Conservation (phyloP, 2,113 vertebrate species). For the Phylloscopus whistleri region DNA sequence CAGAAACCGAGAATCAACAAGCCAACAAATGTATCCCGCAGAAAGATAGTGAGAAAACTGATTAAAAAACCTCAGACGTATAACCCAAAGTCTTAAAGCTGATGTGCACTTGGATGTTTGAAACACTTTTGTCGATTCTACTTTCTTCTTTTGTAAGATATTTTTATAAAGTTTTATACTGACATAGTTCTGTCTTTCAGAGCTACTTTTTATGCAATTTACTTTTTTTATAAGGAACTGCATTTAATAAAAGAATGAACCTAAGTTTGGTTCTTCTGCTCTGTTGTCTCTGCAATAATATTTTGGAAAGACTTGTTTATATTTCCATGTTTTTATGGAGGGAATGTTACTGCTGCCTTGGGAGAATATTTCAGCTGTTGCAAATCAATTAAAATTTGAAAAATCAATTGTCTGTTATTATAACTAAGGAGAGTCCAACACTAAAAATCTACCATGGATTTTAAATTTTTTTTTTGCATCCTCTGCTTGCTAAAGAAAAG, state of each 20-base stretch:
- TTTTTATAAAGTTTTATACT: conserved; percentile 7
- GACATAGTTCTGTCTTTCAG: conserved; percentile 16
- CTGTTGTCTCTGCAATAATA: neutral
- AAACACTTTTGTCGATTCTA: neutral
- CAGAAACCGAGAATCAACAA: neutral
- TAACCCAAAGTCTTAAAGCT: neutral
- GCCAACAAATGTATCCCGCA: neutral
- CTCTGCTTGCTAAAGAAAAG: neutral
- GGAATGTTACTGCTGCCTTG: neutral
- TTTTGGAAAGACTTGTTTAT: neutral
- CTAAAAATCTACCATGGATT: neutral
- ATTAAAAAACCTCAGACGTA: neutral
- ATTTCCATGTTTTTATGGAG: conserved; percentile 8
- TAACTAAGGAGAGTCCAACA: neutral
- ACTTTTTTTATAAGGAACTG: neutral
- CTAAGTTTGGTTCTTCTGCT: neutral
- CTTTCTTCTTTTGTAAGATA: conserved; percentile 3
- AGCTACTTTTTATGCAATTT: neutral
- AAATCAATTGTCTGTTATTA: neutral
- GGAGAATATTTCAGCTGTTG: neutral
- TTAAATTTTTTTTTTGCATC: neutral
- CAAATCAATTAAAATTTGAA: neutral
- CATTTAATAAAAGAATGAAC: neutral
- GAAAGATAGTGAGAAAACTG: conserved; percentile 34
- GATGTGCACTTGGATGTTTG: neutral